These are phyloP conservation scores for Fulica atra DNA, from an alignment of 2,113 vertebrate genomes.

Conservation along the genomic window DNA sequence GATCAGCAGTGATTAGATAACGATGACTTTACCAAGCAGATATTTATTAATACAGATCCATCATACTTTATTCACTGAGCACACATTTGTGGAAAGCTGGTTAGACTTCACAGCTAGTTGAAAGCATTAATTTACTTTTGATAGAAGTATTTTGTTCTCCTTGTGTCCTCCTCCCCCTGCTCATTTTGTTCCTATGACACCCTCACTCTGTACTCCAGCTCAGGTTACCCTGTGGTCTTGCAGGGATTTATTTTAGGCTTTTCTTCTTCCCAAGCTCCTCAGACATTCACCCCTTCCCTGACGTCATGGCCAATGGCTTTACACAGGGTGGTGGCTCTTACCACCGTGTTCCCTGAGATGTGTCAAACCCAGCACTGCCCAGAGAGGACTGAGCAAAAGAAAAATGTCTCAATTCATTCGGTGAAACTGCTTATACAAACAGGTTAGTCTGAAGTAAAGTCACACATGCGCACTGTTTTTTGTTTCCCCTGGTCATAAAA, in stretches of 20 bases:
- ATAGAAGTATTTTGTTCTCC: not conserved
- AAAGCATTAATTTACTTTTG: not conserved
- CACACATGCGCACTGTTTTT: fast-evolving
- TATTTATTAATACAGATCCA: not conserved
- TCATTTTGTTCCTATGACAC: not conserved
- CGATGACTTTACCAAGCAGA: not conserved
- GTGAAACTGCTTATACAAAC: not conserved
- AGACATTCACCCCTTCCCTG: not conserved
- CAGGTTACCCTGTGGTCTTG: not conserved
- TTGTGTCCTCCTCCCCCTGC: fast-evolving
- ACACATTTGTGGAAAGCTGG: not conserved
- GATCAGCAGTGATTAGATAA: not conserved
- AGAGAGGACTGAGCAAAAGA: not conserved
- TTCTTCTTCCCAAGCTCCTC: not conserved
- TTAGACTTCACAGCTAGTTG: not conserved
- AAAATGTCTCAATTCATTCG: not conserved
- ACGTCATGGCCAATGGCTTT: not conserved
- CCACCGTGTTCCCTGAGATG: fast-evolving
- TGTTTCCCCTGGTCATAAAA: not conserved
- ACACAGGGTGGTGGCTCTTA: not conserved
- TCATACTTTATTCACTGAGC: not conserved
- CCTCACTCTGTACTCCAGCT: not conserved
- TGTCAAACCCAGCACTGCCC: not conserved
- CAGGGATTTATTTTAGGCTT: not conserved
- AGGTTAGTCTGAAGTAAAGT: not conserved